A percentile compares a stretch with the other conserved stretches of the same genome.
Conservation (phyloP, 2,113 vertebrate genomes). For the Sturnira hondurensis region DNA sequence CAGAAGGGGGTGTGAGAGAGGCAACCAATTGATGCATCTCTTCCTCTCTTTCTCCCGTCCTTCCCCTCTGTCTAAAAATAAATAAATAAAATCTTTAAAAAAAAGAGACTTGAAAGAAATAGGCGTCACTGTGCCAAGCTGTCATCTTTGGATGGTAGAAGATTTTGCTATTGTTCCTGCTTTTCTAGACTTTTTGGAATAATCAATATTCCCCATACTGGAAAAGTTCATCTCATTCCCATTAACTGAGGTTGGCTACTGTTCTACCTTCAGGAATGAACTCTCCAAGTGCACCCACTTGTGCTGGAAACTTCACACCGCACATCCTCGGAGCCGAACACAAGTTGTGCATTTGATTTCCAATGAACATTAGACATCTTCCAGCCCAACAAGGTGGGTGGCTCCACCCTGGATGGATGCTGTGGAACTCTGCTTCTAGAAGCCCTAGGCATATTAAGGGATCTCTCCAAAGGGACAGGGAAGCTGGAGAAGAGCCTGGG, state of each 20-base stretch:
- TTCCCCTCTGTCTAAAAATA: too few species aligned
- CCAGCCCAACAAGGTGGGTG: fast-evolving
- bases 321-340: fast-evolving
- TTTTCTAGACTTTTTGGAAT: neutral
- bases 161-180: neutral
- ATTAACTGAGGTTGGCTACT: neutral
- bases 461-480: neutral
- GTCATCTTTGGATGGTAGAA: neutral
- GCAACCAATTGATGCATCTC: too few species aligned
- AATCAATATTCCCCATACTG: neutral
- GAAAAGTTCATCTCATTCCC: neutral
- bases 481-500: neutral
- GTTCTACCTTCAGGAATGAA: neutral
- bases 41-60: too few species aligned
- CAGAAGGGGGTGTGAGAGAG: too few species aligned
- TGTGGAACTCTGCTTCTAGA: neutral
- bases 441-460: neutral
- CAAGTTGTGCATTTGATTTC: neutral
- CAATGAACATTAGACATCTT: neutral
- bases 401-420: neutral
- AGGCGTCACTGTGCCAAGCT: neutral
- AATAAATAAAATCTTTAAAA: too few species aligned
- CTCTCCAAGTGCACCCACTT: neutral
- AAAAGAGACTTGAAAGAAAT: neutral
- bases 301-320: neutral